Evolutionary conservation across 2,113 vertebrate genomes (phyloP), one percentile per base, ranked within the genome.

Genomic region (Scytalopus superciliaris): DNA sequence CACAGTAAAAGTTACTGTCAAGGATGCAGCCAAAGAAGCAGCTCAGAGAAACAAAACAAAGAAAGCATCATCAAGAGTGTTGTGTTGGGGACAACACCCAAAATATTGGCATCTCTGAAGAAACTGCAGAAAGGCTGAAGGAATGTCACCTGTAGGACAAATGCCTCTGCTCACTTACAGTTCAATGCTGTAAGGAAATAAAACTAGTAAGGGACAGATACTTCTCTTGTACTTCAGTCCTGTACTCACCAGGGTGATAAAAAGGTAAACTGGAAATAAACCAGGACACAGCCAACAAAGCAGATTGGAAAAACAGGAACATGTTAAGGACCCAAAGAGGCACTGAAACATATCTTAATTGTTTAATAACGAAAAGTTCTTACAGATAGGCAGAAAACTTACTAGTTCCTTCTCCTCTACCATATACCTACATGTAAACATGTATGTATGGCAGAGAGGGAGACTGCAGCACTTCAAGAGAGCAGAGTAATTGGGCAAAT

Each of bases 401-500:
- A 52, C 25, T 30, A 56, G 73, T 52, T 76, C 25, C 11, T 42
- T 50, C 31, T 62, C 55, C 37, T 79, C 33, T 42, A 64, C 14
- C 12, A 17, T 10, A 11, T 4, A 59, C 8, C 33, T 63, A 63
- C 22, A 16, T 10, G 22, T 53, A 77, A 45, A 45, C 6, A 40
- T 9, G 7, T 1, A 42, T 3, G 5, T 21, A 31, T 1, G 0
- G 50, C 37, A 62, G 19, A 35, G 5, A 18, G 17, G 19, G 35
- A 87, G n/a, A 55, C 33, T 35, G 35, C 33, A 72, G 33, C 35
- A 45, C 9, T 33, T 47, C 8, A 1, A 35, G 31, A 82, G 8
- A 42, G 16, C 25, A 75, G 8, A 75, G 75, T 75, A 78, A 56
- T 1, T 67, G 39, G 8, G 8, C 27, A 63, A 79, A 39, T 13